These are phyloP conservation scores for Meteorus sp. DNA, from an alignment of 1,140 invertebrate species.

Conservation along the genomic window DNA sequence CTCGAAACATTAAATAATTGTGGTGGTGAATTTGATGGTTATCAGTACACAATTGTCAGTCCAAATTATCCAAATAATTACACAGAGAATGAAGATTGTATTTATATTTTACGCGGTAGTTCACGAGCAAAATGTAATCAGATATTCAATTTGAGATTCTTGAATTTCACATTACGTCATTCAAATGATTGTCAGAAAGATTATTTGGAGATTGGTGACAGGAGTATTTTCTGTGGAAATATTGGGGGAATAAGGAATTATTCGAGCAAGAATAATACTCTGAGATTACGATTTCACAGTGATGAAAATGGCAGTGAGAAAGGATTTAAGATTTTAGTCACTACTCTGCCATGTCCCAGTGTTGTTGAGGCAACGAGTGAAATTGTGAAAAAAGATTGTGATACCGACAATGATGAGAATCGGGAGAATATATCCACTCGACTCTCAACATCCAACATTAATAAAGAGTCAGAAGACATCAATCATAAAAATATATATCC, in stretches of 20 bases:
- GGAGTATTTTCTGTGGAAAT: slow-evolving; percentile 57
- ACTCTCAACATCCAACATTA: not conserved
- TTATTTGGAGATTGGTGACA: slow-evolving; percentile 53
- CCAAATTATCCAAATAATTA: slow-evolving; percentile 61
- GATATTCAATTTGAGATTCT: slow-evolving; percentile 61
- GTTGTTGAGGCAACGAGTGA: not conserved
- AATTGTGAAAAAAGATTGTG: not conserved
- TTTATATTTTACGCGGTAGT: slow-evolving; percentile 58
- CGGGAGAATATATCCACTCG: not conserved
- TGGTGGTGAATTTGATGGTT: slow-evolving; percentile 43
- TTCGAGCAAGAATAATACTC: slow-evolving; percentile 51
- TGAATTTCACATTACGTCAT: slow-evolving; percentile 59
- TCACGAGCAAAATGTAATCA: slow-evolving; percentile 52
- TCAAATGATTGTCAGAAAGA: slow-evolving; percentile 58
- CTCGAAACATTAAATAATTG: slow-evolving; percentile 29
- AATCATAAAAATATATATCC: slow-evolving; percentile 22
- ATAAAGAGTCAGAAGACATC: not conserved
- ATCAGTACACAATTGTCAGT: slow-evolving; percentile 42
- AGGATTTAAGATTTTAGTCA: slow-evolving; percentile 61
- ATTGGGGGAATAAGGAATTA: slow-evolving; percentile 55
- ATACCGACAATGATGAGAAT: not conserved
- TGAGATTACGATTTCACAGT: slow-evolving; percentile 50
- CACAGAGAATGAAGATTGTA: slow-evolving; percentile 53
- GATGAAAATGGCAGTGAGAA: slow-evolving; percentile 27
- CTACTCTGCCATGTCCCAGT: slow-evolving; percentile 49